Percentiles rank a stretch among this genome's conserved stretches.
Evolutionary conservation across 2,113 vertebrate species (phyloP).

Genomic region (Urocitellus parryii): DNA sequence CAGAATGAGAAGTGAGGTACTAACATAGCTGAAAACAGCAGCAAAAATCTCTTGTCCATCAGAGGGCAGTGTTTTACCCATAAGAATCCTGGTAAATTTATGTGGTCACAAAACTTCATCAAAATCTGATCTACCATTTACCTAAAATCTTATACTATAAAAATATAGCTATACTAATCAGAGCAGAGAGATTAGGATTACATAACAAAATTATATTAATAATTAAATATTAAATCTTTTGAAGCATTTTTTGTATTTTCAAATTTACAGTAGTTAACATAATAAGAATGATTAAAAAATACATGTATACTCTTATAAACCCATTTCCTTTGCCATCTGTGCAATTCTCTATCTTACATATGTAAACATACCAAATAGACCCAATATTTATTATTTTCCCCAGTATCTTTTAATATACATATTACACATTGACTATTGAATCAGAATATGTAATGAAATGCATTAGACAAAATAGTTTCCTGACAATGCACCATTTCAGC

Average conservation of each 20-base stretch:
- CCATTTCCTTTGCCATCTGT: neutral
- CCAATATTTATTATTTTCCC: neutral
- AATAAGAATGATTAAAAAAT: neutral
- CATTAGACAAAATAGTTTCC: slow-evolving; percentile 17
- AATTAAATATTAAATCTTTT: slow-evolving; percentile 4
- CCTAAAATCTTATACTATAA: slow-evolving; percentile 2
- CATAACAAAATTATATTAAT: neutral
- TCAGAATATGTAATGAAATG: neutral
- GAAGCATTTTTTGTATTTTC: slow-evolving; percentile 19
- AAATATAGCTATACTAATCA: neutral
- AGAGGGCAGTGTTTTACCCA: neutral
- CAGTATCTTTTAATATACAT: neutral
- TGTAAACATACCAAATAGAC: neutral
- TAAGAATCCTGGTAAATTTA: neutral
- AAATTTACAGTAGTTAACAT: neutral
- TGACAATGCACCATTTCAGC: neutral
- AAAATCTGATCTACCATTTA: neutral
- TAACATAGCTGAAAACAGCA: neutral
- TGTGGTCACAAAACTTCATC: neutral
- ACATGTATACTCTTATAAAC: neutral
- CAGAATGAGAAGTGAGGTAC: neutral
- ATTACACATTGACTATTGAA: neutral
- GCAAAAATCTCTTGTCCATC: neutral
- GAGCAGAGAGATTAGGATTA: neutral
- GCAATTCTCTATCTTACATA: neutral